Conservation (phyloP, 2,888 invertebrate species). For the Seira ritae region DNA sequence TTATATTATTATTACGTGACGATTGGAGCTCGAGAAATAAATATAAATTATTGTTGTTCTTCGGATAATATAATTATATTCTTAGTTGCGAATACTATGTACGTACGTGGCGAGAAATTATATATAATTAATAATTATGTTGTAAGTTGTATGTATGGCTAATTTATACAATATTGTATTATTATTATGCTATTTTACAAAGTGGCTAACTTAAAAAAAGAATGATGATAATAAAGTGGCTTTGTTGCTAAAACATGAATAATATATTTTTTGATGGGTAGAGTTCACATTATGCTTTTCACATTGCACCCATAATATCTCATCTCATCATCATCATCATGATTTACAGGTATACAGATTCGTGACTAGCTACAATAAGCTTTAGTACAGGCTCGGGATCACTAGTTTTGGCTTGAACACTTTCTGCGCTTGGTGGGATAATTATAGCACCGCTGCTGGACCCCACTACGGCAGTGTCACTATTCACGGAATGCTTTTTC, state of each 20-base stretch:
- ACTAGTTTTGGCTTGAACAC: slow-evolving; percentile 22
- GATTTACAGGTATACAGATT: slow-evolving; percentile 63
- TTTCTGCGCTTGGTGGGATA: slow-evolving; percentile 49
- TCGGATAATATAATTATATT: neutral
- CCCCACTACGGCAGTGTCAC: slow-evolving; percentile 65
- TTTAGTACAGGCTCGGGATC: slow-evolving; percentile 65
- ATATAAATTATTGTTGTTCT: neutral
- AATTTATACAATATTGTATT: slow-evolving; percentile 5
- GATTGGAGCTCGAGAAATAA: neutral
- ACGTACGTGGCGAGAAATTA: neutral
- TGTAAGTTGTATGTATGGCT: neutral
- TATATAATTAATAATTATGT: neutral
- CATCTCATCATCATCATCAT: too few relatives aligned
- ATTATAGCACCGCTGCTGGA: slow-evolving; percentile 20
- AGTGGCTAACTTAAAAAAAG: neutral
- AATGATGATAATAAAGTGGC: slow-evolving; percentile 10
- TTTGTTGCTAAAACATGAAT: slow-evolving; percentile 3
- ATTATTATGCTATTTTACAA: slow-evolving; percentile 1
- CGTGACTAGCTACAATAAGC: slow-evolving; percentile 68
- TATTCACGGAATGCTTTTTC: slow-evolving; percentile 66
- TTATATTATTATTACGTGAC: neutral
- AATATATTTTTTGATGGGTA: neutral
- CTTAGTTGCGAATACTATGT: neutral
- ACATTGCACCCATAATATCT: too few relatives aligned
- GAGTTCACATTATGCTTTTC: too few relatives aligned